Evolutionary conservation across 2,888 invertebrate species (phyloP).

Genomic region (Sesamia inferens): DNA sequence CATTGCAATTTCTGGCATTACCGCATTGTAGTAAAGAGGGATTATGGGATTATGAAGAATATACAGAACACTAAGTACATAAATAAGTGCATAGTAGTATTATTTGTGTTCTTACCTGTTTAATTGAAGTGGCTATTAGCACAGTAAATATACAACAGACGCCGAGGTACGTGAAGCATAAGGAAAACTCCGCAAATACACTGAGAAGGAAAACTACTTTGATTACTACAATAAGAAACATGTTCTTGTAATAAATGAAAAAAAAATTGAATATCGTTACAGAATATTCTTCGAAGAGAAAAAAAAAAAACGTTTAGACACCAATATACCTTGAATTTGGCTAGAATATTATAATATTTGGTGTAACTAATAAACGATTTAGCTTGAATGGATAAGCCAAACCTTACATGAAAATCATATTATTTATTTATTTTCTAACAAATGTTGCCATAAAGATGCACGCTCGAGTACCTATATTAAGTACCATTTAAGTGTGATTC

Average conservation of each 20-base stretch:
- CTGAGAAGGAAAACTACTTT: slow-evolving; percentile 67
- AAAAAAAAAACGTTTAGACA: background rate
- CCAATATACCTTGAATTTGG: background rate
- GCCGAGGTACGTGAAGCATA: slow-evolving; percentile 92
- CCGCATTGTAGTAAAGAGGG: background rate
- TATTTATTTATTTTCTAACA: background rate
- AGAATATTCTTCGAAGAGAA: background rate
- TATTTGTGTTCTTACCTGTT: slow-evolving; percentile 87
- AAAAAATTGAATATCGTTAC: too few relatives aligned
- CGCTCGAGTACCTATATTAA: background rate
- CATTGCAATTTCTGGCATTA: slow-evolving; percentile 19
- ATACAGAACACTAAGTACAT: slow-evolving; percentile 1
- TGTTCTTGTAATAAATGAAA: background rate
- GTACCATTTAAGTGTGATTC: background rate
- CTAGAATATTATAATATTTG: background rate
- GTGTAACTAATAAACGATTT: too few relatives aligned
- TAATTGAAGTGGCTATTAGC: slow-evolving; percentile 92
- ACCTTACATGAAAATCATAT: background rate
- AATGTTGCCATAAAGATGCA: background rate
- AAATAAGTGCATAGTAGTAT: slow-evolving; percentile 4
- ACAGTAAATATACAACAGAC: slow-evolving; percentile 95
- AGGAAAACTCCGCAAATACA: slow-evolving; percentile 90
- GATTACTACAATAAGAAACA: background rate
- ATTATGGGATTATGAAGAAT: background rate
- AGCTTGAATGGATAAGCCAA: background rate